Evolutionary conservation across 2,797 vertebrate genomes (phyloP).

Genomic region (Denticeps clupeoides): DNA sequence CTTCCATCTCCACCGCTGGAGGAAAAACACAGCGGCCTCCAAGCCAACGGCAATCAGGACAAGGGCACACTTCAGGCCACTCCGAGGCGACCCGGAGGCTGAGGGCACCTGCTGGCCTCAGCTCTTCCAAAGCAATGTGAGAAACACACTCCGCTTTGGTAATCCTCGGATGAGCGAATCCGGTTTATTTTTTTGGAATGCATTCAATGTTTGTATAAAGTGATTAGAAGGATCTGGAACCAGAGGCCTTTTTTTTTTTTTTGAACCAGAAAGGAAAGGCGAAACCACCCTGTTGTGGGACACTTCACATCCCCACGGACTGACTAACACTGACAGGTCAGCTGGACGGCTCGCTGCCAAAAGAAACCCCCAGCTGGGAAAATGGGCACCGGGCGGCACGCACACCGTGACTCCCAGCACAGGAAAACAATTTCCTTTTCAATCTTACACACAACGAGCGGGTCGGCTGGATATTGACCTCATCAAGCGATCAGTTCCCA

Average conservation of each 20-base stretch:
- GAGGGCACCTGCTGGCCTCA: too few relatives aligned
- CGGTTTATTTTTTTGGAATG: too few relatives aligned
- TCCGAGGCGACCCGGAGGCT: too few relatives aligned
- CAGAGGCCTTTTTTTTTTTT: conserved; percentile 22
- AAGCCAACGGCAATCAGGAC: conserved; percentile 10
- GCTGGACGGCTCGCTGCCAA: conserved; percentile 41
- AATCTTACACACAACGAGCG: conserved; percentile 42
- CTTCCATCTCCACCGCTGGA: conserved; percentile 35
- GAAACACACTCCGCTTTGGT: conserved; percentile 11
- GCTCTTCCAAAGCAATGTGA: too few relatives aligned
- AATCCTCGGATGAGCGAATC: conserved; percentile 8
- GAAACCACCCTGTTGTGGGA: conserved; percentile 26
- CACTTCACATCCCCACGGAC: conserved; percentile 39
- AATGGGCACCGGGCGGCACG: conserved; percentile 1
- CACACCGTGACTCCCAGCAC: conserved; percentile 10
- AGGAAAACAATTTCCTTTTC: conserved; percentile 49
- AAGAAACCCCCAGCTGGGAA: conserved; percentile 27
- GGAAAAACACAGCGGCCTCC: conserved; percentile 26
- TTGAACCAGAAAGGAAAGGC: conserved; percentile 28
- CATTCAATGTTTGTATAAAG: conserved; percentile 8
- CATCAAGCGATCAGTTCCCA: conserved; percentile 29
- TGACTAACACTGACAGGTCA: conserved; percentile 47
- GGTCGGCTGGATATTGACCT: conserved; percentile 46
- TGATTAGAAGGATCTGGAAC: too few relatives aligned
- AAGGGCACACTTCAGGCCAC: too few relatives aligned